A percentile compares a stretch with the other conserved stretches of the same genome.
Conservation (phyloP, 2,113 vertebrate genomes). For the Tricholaema leucomelas region DNA sequence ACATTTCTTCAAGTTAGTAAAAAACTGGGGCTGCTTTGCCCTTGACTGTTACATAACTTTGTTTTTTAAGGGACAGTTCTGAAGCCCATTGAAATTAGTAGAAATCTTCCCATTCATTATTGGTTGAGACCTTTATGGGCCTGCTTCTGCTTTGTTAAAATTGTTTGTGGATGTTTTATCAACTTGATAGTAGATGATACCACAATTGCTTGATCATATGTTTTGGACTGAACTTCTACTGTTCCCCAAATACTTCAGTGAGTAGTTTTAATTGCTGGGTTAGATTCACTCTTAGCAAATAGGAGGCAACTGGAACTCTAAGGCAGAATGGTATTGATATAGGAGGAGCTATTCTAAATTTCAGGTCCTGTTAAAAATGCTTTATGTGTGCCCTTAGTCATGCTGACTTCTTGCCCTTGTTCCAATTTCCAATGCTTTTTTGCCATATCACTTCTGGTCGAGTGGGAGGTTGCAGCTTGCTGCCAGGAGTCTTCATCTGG, state of each 20-base stretch:
- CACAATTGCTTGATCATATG: not conserved
- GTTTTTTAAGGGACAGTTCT: not conserved
- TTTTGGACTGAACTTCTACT: not conserved
- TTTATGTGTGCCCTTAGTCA: not conserved
- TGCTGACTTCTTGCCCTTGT: not conserved
- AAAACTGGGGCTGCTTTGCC: not conserved
- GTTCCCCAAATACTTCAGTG: not conserved
- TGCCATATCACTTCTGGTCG: not conserved
- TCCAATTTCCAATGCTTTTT: not conserved
- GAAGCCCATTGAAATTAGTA: not conserved
- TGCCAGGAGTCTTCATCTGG: not conserved
- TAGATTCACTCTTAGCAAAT: not conserved
- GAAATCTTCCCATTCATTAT: not conserved
- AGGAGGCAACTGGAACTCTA: not conserved
- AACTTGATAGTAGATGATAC: not conserved
- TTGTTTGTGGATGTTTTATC: not conserved
- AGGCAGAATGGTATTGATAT: not conserved
- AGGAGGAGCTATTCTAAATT: not conserved
- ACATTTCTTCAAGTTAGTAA: conserved; percentile 49
- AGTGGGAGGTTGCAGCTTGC: not conserved
- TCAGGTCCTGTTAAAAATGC: not conserved
- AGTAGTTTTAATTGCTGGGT: not conserved
- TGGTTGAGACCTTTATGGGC: not conserved
- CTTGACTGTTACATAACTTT: not conserved
- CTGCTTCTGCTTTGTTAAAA: conserved; percentile 2